Percentiles rank a stretch among this genome's conserved stretches.
These are phyloP conservation scores for Acanthococcus lagerstroemiae DNA, from an alignment of 2,888 invertebrate genomes.

Conservation along the genomic window DNA sequence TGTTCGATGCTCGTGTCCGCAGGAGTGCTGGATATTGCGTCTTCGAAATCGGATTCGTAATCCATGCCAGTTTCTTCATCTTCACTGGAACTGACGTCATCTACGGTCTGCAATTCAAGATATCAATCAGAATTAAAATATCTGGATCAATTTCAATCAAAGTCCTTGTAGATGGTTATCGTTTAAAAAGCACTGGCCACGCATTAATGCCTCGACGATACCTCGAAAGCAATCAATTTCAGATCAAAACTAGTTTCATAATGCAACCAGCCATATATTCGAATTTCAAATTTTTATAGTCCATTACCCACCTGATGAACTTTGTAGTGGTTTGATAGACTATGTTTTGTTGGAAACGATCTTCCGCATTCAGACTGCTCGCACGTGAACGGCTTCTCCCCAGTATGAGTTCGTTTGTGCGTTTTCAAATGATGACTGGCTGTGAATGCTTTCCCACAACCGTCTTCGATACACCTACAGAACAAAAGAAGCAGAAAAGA, in stretches of 20 bases:
- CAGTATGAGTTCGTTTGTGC: conserved; percentile 73
- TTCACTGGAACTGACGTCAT: conserved; percentile 12
- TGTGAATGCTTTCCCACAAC: conserved; percentile 85
- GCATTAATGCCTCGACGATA: too few relatives aligned
- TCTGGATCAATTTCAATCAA: too few relatives aligned
- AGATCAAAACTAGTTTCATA: too few relatives aligned
- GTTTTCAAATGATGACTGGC: conserved; percentile 91
- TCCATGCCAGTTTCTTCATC: conserved; percentile 26
- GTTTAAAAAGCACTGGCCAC: too few relatives aligned
- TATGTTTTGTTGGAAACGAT: conserved; percentile 75
- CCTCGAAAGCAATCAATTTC: too few relatives aligned
- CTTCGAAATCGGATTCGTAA: conserved; percentile 28
- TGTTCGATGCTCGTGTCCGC: neutral
- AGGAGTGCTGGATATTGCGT: neutral
- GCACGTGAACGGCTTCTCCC: conserved; percentile 70
- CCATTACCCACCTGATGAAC: conserved; percentile 50
- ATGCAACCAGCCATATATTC: too few relatives aligned
- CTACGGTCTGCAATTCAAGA: too few relatives aligned
- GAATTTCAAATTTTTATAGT: too few relatives aligned
- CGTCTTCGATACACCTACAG: conserved; percentile 63
- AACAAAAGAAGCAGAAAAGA: neutral
- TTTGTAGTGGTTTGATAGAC: conserved; percentile 66
- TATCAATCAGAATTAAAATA: too few relatives aligned
- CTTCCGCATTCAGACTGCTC: conserved; percentile 55
- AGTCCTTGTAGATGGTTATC: too few relatives aligned